Evolutionary conservation across 1,140 invertebrate species (phyloP).

Genomic region (Nixonia krombeini): DNA sequence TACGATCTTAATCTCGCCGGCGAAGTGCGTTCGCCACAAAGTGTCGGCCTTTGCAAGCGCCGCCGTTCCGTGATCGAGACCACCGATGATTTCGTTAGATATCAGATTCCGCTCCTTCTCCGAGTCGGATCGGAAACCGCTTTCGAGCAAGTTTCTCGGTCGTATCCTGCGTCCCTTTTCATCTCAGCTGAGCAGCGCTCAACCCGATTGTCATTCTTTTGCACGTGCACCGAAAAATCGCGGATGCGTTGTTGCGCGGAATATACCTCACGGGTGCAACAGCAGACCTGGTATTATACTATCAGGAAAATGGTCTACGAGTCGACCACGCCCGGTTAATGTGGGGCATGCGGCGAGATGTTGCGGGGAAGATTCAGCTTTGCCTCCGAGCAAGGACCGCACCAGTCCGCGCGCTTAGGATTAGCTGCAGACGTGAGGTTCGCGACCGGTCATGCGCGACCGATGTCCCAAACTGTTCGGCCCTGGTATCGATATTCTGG

Average conservation of each 20-base stretch:
- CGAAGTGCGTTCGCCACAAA: too few species aligned
- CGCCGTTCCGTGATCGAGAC: too few species aligned
- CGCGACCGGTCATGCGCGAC: slow-evolving; percentile 35
- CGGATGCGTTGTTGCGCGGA: too few species aligned
- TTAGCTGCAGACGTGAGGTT: slow-evolving; percentile 29
- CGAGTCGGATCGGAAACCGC: background rate
- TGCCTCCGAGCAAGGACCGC: slow-evolving; percentile 38
- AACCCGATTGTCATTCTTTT: slow-evolving; percentile 3
- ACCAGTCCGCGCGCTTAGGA: slow-evolving; percentile 16
- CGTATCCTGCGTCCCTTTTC: slow-evolving; percentile 16
- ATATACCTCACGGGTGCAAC: slow-evolving; percentile 43
- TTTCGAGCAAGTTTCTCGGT: too few species aligned
- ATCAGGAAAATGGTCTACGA: slow-evolving; percentile 46
- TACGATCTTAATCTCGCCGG: too few species aligned
- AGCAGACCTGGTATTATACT: slow-evolving; percentile 40
- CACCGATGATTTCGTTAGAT: too few species aligned
- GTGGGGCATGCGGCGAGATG: slow-evolving; percentile 33
- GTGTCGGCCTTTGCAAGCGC: too few species aligned
- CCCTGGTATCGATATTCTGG: too few species aligned
- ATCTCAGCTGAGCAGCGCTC: too few species aligned
- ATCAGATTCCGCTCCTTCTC: slow-evolving; percentile 2
- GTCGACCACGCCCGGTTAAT: slow-evolving; percentile 42
- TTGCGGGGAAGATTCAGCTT: slow-evolving; percentile 34
- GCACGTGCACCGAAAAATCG: background rate
- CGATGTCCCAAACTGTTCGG: too few species aligned